Conservation (phyloP, 2,797 vertebrate species). For the Leptoclinus maculatus region DNA sequence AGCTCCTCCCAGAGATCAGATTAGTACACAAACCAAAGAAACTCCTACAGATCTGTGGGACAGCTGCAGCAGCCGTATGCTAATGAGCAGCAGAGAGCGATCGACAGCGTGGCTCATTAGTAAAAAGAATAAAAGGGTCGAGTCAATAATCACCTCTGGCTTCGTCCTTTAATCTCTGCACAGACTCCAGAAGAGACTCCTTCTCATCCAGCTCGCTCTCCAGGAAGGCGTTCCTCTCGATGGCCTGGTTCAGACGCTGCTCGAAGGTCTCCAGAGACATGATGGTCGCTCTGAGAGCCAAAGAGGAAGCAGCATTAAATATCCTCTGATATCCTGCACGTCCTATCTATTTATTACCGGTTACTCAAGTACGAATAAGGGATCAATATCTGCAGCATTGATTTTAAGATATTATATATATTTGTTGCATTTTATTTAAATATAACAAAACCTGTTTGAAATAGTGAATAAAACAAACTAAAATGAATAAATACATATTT, state of each 20-base stretch:
- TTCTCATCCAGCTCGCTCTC: conserved; percentile 99
- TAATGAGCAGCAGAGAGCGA: conserved; percentile 3
- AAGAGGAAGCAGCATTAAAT: not conserved
- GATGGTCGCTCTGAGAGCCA: conserved; percentile 89
- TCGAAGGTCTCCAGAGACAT: conserved; percentile 98
- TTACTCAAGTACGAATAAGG: not conserved
- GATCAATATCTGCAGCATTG: conserved; percentile 37
- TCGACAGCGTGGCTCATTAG: not conserved
- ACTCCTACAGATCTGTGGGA: not conserved
- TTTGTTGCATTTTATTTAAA: not conserved
- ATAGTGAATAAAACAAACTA: not conserved
- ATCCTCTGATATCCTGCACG: not conserved
- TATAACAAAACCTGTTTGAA: not conserved
- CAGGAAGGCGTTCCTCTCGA: conserved; percentile 97
- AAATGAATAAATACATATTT: not conserved
- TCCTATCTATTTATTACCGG: not conserved
- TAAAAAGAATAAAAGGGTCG: not conserved
- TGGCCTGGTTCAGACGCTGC: conserved; percentile 97
- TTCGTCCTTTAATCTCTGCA: conserved; percentile 97
- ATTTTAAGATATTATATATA: conserved; percentile 22
- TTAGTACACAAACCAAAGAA: not conserved
- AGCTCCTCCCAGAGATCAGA: not conserved
- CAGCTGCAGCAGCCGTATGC: conserved; percentile 8
- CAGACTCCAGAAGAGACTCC: conserved; percentile 94
- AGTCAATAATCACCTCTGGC: conserved; percentile 88